Conservation (phyloP, 2,797 vertebrate genomes). For the Tympanoctomys barrerae region DNA sequence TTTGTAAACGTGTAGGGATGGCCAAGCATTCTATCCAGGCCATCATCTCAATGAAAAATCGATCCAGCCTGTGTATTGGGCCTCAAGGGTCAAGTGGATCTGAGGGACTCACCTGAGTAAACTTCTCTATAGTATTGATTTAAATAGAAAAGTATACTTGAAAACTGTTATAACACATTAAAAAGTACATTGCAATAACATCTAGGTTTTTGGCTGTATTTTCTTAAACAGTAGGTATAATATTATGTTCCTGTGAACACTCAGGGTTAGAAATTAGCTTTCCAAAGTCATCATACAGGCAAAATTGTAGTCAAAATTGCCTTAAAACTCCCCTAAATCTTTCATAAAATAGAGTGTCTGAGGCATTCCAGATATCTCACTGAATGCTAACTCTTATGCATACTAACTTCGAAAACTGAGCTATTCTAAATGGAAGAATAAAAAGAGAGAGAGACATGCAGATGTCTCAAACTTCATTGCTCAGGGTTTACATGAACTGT, state of each 20-base stretch:
- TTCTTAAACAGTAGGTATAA: not conserved
- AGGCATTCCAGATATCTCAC: not conserved
- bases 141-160: slow-evolving; percentile 7
- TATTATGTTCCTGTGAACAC: not conserved
- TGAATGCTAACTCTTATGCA: not conserved
- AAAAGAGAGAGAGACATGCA: not conserved
- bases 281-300: slow-evolving; percentile 38
- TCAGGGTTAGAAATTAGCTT: slow-evolving; percentile 42
- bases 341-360: not conserved
- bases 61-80: not conserved
- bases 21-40: not conserved
- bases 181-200: not conserved
- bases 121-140: not conserved
- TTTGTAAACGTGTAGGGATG: not conserved
- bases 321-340: not conserved
- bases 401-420: not conserved
- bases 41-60: not conserved
- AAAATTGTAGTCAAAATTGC: slow-evolving; percentile 22
- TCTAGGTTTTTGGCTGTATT: slow-evolving; percentile 46
- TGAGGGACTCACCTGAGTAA: not conserved
- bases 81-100: not conserved
- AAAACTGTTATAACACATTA: not conserved
- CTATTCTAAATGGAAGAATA: slow-evolving; percentile 8
- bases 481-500: not conserved
- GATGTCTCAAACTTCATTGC: not conserved